phyloP scores from a whole-genome alignment of 2,888 invertebrate genomes.

The Hydriomena furcata region DNA sequence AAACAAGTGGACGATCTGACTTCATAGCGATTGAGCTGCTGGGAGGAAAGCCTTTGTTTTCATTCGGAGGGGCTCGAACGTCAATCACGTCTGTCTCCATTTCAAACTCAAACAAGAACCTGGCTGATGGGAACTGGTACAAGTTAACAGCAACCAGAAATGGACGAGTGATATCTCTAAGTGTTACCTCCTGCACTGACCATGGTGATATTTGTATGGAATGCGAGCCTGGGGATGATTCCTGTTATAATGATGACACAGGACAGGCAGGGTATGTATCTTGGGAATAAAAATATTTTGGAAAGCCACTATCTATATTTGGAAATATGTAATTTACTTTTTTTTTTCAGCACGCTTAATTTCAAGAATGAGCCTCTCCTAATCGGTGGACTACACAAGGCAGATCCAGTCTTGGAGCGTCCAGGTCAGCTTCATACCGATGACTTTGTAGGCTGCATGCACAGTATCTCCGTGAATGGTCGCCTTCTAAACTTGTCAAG shows the following conservation, averaged over 20 bases:
- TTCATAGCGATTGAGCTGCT: conserved; percentile 96
- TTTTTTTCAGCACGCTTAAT: conserved; percentile 90
- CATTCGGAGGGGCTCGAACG: conserved; percentile 94
- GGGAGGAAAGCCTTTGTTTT: conserved; percentile 92
- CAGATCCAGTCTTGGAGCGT: conserved; percentile 93
- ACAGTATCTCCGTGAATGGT: conserved; percentile 95
- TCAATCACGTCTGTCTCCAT: conserved; percentile 93
- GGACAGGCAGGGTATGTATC: conserved; percentile 93
- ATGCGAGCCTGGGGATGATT: conserved; percentile 91
- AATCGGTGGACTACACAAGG: conserved; percentile 92
- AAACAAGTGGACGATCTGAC: conserved; percentile 94
- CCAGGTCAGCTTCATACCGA: conserved; percentile 96
- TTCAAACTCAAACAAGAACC: conserved; percentile 83
- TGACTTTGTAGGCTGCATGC: conserved; percentile 96
- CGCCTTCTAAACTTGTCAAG: conserved; percentile 91
- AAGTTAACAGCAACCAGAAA: conserved; percentile 96
- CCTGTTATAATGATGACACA: conserved; percentile 93
- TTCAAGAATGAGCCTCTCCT: conserved; percentile 94
- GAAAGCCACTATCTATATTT: too few relatives aligned
- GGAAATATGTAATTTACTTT: conserved; percentile 13
- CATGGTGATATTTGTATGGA: conserved; percentile 94
- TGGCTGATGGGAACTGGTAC: conserved; percentile 95
- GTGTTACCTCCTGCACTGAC: conserved; percentile 91
- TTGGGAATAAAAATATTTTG: background rate
- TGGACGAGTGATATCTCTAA: conserved; percentile 93